Conservation (phyloP, 1,140 invertebrate species). For the Coboldia fuscipes region DNA sequence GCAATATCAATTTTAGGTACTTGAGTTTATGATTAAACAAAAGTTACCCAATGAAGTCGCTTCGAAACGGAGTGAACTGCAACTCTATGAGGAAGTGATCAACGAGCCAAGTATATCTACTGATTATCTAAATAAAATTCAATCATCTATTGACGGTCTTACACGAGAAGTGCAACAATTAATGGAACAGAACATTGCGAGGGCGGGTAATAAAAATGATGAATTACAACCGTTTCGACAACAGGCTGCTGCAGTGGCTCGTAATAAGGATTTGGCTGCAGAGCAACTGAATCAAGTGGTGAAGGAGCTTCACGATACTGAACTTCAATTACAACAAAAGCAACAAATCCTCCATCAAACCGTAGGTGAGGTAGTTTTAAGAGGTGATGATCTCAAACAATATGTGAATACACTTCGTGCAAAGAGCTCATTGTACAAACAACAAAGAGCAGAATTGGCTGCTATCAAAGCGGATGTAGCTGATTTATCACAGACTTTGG, state of each 20-base stretch:
- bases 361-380: conserved; percentile 27
- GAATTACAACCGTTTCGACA: conserved; percentile 65
- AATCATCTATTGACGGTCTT: conserved; percentile 31
- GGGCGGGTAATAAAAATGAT: conserved; percentile 30
- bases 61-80: conserved; percentile 35
- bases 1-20: conserved; percentile 22
- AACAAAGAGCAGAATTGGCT: conserved; percentile 46
- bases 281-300: conserved; percentile 42
- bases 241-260: conserved; percentile 55
- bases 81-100: conserved; percentile 43
- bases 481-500: conserved; percentile 5
- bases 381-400: conserved; percentile 64
- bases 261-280: conserved; percentile 52
- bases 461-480: conserved; percentile 29
- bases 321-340: conserved; percentile 27
- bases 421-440: conserved; percentile 61
- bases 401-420: conserved; percentile 57
- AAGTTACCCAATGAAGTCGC: conserved; percentile 53
- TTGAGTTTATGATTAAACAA: conserved; percentile 53
- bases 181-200: conserved; percentile 26
- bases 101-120: conserved; percentile 41
- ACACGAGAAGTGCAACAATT: conserved; percentile 36
- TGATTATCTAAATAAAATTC: conserved; percentile 38
- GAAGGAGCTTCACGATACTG: conserved; percentile 31
- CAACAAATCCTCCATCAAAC: conserved; percentile 16